phyloP scores from a whole-genome alignment of 1,140 invertebrate species.

The Paralvinella palmiformis region DNA sequence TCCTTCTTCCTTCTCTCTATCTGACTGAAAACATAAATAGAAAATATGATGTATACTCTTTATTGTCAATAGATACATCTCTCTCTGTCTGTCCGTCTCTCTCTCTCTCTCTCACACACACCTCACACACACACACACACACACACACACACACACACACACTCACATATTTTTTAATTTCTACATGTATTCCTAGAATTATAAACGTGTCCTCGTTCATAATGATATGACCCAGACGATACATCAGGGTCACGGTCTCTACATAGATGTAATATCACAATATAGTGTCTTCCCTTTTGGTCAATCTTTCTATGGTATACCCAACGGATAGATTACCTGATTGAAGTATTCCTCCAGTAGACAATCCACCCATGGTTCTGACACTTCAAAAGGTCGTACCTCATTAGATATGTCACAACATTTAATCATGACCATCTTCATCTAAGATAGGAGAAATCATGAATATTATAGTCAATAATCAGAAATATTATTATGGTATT shows the following conservation, averaged over 20 bases:
- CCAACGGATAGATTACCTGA: conserved; percentile 43
- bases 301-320: conserved; percentile 48
- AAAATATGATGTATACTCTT: no score
- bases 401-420: conserved; percentile 53
- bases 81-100: no score
- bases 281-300: no score
- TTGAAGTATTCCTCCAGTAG: conserved; percentile 52
- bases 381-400: conserved; percentile 50
- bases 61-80: neutral
- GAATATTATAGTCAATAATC: neutral
- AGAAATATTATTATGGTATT: neutral
- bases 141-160: neutral
- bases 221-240: no score
- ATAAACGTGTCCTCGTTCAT: no score
- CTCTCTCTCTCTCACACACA: no score
- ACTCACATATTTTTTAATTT: no score
- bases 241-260: no score
- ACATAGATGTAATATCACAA: no score
- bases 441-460: conserved; percentile 1
- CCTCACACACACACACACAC: neutral
- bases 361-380: conserved; percentile 51
- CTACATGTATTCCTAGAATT: no score
- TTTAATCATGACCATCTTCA: conserved; percentile 50
- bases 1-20: conserved; percentile 49
- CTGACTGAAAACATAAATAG: conserved; percentile 35